These are phyloP conservation scores for Phaenicophaeus curvirostris DNA, from an alignment of 2,797 vertebrate genomes.

Conservation along the genomic window DNA sequence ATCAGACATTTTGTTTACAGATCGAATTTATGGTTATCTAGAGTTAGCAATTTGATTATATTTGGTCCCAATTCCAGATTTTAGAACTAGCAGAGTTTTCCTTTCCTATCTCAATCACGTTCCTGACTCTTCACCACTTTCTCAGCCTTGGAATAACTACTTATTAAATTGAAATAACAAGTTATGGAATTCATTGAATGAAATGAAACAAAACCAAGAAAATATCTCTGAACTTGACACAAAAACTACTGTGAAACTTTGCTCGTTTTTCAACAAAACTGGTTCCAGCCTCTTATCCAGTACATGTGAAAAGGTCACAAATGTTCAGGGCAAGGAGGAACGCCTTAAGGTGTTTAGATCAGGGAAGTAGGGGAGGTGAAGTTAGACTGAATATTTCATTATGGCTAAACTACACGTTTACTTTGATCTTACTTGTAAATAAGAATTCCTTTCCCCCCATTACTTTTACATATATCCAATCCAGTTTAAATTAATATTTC, in stretches of 20 bases:
- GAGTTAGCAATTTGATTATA: neutral
- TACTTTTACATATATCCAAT: neutral
- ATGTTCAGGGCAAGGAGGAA: fast-evolving
- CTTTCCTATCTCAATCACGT: neutral
- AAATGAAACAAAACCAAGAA: neutral
- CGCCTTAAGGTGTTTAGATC: neutral
- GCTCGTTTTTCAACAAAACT: neutral
- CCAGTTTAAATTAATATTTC: neutral
- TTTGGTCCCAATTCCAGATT: neutral
- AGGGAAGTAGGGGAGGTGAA: neutral
- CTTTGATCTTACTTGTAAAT: neutral
- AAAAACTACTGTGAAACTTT: neutral
- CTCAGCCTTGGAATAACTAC: neutral
- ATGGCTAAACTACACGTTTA: neutral
- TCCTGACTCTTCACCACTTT: neutral
- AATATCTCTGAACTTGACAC: neutral
- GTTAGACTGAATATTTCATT: neutral
- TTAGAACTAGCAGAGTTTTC: neutral
- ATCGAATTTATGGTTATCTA: neutral
- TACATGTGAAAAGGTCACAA: neutral
- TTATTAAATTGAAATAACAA: neutral
- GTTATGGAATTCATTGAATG: neutral
- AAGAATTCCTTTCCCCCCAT: neutral
- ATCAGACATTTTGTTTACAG: neutral
- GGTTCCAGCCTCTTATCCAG: neutral